phyloP scores from a whole-genome alignment of 2,888 invertebrate species.

The Noctua pronuba region DNA sequence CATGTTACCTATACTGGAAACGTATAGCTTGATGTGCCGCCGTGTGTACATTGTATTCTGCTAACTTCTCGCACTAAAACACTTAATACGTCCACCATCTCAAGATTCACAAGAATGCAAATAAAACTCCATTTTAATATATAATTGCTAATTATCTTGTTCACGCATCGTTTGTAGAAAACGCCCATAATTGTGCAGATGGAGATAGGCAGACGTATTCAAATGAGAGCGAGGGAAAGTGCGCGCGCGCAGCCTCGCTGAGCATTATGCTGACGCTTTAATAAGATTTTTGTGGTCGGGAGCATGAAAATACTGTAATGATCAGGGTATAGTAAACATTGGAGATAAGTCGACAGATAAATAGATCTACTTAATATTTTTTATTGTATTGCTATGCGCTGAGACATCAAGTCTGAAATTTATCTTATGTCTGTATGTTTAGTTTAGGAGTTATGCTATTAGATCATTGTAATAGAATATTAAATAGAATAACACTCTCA shows the following conservation, averaged over 20 bases:
- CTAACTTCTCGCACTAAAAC: slow-evolving; percentile 6
- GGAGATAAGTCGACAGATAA: background rate
- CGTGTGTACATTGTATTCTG: background rate
- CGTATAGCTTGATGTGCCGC: too few relatives aligned
- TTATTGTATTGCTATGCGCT: background rate
- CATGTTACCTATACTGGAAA: too few relatives aligned
- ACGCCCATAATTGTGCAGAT: slow-evolving; percentile 73
- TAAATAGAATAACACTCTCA: background rate
- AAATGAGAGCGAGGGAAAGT: slow-evolving; percentile 76
- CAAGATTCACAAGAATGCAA: slow-evolving; percentile 43
- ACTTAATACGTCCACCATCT: background rate
- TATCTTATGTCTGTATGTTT: background rate
- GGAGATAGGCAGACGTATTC: slow-evolving; percentile 74
- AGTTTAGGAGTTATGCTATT: background rate
- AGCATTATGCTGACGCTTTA: slow-evolving; percentile 44
- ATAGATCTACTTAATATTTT: background rate
- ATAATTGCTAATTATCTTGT: slow-evolving; percentile 61
- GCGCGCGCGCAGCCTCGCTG: slow-evolving; percentile 64
- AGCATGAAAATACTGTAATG: slow-evolving; percentile 1
- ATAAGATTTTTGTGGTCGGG: slow-evolving; percentile 48
- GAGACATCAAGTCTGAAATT: background rate
- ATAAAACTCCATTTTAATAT: slow-evolving; percentile 53
- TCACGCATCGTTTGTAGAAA: slow-evolving; percentile 65
- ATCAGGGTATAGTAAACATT: background rate
- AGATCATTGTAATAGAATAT: background rate